Evolutionary conservation across 2,113 vertebrate species (phyloP).

Genomic region (Argyrosomus japonicus): DNA sequence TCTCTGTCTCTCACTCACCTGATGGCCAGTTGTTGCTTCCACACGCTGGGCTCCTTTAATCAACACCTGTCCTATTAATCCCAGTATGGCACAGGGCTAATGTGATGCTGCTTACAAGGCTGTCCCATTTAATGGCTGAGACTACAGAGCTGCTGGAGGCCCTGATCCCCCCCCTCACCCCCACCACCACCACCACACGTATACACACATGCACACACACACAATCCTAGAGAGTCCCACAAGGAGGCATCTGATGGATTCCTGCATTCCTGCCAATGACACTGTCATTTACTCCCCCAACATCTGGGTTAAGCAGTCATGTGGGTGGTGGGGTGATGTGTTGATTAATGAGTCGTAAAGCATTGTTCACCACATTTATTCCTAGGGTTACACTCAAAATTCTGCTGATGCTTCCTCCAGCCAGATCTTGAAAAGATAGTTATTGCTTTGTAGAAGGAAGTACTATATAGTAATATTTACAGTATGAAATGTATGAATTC

Average conservation of each 20-base stretch:
- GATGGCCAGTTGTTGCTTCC: slow-evolving; percentile 73
- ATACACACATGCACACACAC: slow-evolving; percentile 17
- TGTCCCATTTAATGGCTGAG: slow-evolving; percentile 75
- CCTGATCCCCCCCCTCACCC: slow-evolving; percentile 3
- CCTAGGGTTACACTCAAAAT: slow-evolving; percentile 10
- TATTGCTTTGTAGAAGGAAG: slow-evolving; percentile 1
- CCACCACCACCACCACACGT: no score
- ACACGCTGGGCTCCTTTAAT: slow-evolving; percentile 78
- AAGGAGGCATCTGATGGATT: slow-evolving; percentile 80
- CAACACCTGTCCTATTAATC: slow-evolving; percentile 86
- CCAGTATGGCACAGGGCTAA: slow-evolving; percentile 78
- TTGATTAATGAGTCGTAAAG: slow-evolving; percentile 67
- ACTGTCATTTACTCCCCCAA: slow-evolving; percentile 80
- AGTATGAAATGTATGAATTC: neutral
- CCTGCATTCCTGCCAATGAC: slow-evolving; percentile 72
- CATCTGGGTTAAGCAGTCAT: slow-evolving; percentile 81
- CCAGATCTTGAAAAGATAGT: slow-evolving; percentile 16
- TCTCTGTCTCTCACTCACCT: slow-evolving; percentile 52
- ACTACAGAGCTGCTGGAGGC: slow-evolving; percentile 66
- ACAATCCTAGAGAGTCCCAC: slow-evolving; percentile 67
- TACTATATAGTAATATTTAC: neutral
- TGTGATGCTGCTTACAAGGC: slow-evolving; percentile 75
- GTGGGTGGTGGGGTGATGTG: slow-evolving; percentile 59
- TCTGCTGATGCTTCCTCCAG: neutral
- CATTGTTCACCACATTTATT: slow-evolving; percentile 33